Base-by-base conservation (phyloP, 2,113 vertebrate species). In the Xerus inauris region DNA sequence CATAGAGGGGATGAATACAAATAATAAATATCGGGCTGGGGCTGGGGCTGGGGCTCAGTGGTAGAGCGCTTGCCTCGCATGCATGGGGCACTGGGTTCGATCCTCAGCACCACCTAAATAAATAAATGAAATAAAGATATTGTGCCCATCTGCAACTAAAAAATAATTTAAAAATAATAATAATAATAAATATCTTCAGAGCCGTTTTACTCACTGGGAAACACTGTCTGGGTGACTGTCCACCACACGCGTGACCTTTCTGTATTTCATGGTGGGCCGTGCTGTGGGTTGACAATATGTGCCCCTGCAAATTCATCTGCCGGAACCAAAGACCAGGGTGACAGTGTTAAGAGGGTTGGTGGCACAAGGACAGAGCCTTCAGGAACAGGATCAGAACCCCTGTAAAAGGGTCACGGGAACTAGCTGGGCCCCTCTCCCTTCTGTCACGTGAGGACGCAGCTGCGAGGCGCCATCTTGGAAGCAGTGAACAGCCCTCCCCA, bases 371-470 rank as follows among this genome's bases (percentile, higher is more conserved):
- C 6, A 28, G 32, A 32, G 35, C 26, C 8, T 38, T 65, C 69
- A 9, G 13, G 13, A 51, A 67, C 9, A 59, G n/a, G 57, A 54
- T 35, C 57, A 38, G 24, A 1, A 16, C 22, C 42, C 17, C n/a
- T 32, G 47, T 0, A 20, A 45, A 40, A 57, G 77, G 12, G 16
- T 20, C 47, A 8, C 6, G 5, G 45, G 71, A 40, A 76, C 28
- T 4, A 42, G 12, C 57, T 32, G 40, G 57, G n/a, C 28, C 26
- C 28, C 35, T 62, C 26, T n/a, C 19, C 57, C 45, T 65, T 28
- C 71, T 13, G 24, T 19, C 19, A 1, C 8, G 2, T 2, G 45
- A 35, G 6, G 13, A 17, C 12, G 2, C 8, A 35, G 57, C 47
- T 19, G 35, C 28, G 32, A 65, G 19, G 20, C 17, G 5, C 17